Percentiles rank a stretch among this genome's conserved stretches.
phyloP scores from a whole-genome alignment of 2,113 vertebrate species.

The Orycteropus afer region DNA sequence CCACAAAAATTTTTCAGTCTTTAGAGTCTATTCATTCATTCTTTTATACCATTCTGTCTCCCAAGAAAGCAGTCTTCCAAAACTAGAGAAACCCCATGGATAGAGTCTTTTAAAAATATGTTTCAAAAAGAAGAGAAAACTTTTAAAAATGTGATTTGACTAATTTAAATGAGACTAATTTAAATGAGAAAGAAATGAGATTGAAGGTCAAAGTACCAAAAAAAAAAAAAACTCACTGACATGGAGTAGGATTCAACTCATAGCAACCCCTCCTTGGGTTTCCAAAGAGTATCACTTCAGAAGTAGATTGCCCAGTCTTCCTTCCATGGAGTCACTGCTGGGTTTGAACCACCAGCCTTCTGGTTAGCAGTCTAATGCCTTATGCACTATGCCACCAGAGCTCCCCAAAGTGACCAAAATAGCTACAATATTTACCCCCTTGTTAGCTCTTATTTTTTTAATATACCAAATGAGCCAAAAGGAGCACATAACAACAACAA shows the following conservation, averaged over 20 bases:
- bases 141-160: slow-evolving; percentile 60
- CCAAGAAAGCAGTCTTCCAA: background rate
- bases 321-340: too few relatives aligned
- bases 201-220: slow-evolving; percentile 69
- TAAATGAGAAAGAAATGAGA: slow-evolving; percentile 72
- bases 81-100: slow-evolving; percentile 3
- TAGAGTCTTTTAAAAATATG: slow-evolving; percentile 26
- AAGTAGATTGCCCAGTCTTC: too few relatives aligned
- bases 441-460: slow-evolving; percentile 69
- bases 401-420: slow-evolving; percentile 65
- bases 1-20: background rate
- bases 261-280: too few relatives aligned
- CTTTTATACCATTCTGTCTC: background rate
- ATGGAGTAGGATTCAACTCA: too few relatives aligned
- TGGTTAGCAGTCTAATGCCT: too few relatives aligned
- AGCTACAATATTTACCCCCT: slow-evolving; percentile 61
- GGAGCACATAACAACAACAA: background rate
- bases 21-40: background rate
- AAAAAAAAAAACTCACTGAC: too few relatives aligned
- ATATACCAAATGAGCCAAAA: slow-evolving; percentile 48
- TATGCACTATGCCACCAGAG: too few relatives aligned
- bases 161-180: slow-evolving; percentile 54
- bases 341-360: too few relatives aligned
- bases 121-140: slow-evolving; percentile 22
- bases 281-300: too few relatives aligned